Base-by-base conservation (phyloP, 2,888 invertebrate genomes). In the Campaea margaritaria region DNA sequence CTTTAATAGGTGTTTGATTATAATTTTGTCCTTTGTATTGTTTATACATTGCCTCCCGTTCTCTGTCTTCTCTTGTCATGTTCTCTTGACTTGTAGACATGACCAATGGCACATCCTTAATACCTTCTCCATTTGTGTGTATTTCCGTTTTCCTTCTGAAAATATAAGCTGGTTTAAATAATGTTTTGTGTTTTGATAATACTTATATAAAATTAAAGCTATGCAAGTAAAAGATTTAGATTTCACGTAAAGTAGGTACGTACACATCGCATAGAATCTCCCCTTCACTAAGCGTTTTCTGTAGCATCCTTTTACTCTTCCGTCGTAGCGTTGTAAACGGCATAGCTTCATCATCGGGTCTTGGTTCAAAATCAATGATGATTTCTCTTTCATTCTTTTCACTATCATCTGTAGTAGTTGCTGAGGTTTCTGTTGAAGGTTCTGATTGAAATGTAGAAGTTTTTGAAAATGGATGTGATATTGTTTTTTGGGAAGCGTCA, bases 331-430 rank as follows among this genome's bases (percentile, higher is more conserved):
- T 93, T 62, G 94, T 94, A 52, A 94, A 94, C 51, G 94, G 94
- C 52, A 95, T 94, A 14, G 95, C 94, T 69, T 94, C 94, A 43
- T 93, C 93, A 51, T 94, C 94, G 12, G 94, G 88, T 64, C 95
- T 94, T 7, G 97, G 97, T 85, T 97, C 97, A 81, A 97, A 97
- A 81, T 97, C 96, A 68, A 97, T 97, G 64, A 97, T 95, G 57
- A 97, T 97, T 87, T 97, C 97, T 72, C 94, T 94, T 80, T 96
- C 95, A 74, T 95, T 95, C 70, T 94, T 94, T 66, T 94, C 93
- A 79, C 94, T 92, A 46, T 93, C 93, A 65, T 91, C 92, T 15
- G 93, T 93, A 11, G 93, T 93, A 2, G 93, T 93, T 2, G 86
- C 91, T 9, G 93, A 93, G 36, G 91, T 93, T 80, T 93, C 93